Conservation (phyloP, 2,888 invertebrate species). For the Troides oblongomaculatus region DNA sequence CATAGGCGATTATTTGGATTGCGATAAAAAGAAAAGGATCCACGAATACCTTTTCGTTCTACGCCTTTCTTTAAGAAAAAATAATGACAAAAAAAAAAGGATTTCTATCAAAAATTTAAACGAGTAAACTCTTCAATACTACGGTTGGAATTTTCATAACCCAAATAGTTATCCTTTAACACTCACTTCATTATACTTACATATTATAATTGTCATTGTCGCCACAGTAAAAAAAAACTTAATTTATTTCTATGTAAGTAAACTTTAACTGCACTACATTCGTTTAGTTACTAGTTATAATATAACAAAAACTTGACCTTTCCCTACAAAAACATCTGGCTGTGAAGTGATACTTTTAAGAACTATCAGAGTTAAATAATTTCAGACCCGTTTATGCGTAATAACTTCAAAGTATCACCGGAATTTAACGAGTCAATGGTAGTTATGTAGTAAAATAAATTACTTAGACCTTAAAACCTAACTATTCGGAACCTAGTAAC, state of each 20-base stretch:
- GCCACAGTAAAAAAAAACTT: no score
- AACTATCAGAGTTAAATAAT: neutral
- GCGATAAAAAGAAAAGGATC: neutral
- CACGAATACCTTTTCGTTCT: neutral
- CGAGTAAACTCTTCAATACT: neutral
- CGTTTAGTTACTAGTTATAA: neutral
- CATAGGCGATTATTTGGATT: slow-evolving; percentile 6
- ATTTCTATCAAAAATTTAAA: neutral
- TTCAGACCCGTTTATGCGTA: slow-evolving; percentile 9
- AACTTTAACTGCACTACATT: neutral
- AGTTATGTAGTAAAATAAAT: slow-evolving; percentile 25
- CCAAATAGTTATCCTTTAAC: no score
- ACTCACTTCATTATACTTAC: no score
- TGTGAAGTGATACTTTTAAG: slow-evolving; percentile 1
- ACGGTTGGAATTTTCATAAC: no score
- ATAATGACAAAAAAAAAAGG: neutral
- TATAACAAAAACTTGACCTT: neutral
- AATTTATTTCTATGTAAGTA: neutral
- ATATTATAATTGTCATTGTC: no score
- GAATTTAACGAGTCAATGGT: slow-evolving; percentile 19
- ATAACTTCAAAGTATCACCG: slow-evolving; percentile 10
- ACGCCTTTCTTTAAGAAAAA: neutral
- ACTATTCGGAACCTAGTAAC: slow-evolving; percentile 31
- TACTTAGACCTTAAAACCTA: slow-evolving; percentile 27
- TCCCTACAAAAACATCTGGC: neutral